Base-by-base conservation (phyloP, 2,888 invertebrate species). In the Caenorhabditis sp. region DNA sequence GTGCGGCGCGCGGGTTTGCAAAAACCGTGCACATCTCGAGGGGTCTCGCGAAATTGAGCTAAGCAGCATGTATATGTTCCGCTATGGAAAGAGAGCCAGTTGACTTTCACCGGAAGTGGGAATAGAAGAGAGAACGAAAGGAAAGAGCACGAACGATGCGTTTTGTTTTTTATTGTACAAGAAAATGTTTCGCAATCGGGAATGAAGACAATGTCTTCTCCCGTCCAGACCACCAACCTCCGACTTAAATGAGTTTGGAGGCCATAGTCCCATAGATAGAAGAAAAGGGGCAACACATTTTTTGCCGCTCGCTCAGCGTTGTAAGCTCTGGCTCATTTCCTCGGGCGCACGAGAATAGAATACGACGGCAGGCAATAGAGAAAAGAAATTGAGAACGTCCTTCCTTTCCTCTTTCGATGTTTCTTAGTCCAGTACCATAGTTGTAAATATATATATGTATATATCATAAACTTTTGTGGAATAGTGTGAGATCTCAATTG, bases 171-270 rank as follows among this genome's bases (percentile, higher is more conserved):
- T 22, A 50, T 50, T 22, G 50, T 20, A 50, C 18, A 3, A 4
- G 22, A 50, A 20, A 26, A 61, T 53, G 40, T 40, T 70, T 60
- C 70, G 61, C 60, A 70, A 70, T 70, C 55, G 55, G 9, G 60
- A 60, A 60, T 35, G 13, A 40, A 20, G 18, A 9, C 28, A 22
- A 6, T 40, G 37, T n/a, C 28, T 9, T 9, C 9, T 40, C 40
- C 40, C 40, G 13, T 20, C n/a, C 18, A 28, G 2, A 22, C 20
- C 35, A 13, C n/a, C 60, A 56, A 28, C 24, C 58, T 67, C 32
- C 18, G 18, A 18, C 60, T 35, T 62, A 71, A 71, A 72, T 72
- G 62, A 72, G 71, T 72, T 72, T 72, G 40, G 47, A 44, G 50
- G 13, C 51, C n/a, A n/a, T n/a, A n/a, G n/a, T n/a, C 11, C 40